These are phyloP conservation scores for Rhorus exstirpatorius DNA, from an alignment of 2,888 invertebrate genomes.

Conservation along the genomic window DNA sequence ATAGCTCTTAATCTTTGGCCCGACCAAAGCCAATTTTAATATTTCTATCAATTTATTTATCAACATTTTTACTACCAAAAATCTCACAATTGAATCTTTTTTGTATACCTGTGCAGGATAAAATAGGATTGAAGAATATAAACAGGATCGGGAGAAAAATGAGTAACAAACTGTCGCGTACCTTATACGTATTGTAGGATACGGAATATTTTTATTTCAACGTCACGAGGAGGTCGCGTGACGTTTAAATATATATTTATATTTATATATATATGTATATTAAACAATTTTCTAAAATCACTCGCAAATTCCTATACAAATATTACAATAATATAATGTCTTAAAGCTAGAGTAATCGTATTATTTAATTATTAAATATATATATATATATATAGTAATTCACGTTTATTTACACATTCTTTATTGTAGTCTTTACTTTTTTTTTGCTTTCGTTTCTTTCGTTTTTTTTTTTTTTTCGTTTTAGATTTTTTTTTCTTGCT, in stretches of 20 bases:
- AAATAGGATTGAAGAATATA: not conserved
- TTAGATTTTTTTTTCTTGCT: conserved; percentile 32
- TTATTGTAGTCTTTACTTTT: conserved; percentile 67
- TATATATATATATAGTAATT: conserved; percentile 66
- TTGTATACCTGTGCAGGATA: too few relatives aligned
- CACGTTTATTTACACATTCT: conserved; percentile 81
- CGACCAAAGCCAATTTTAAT: too few relatives aligned
- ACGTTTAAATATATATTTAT: conserved; percentile 80
- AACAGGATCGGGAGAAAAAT: not conserved
- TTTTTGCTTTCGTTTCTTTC: conserved; percentile 31
- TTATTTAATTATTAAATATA: conserved; percentile 62
- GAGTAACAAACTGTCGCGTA: not conserved
- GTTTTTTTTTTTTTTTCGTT: conserved; percentile 31
- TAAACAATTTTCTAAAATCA: conserved; percentile 81
- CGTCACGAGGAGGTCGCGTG: conserved; percentile 78
- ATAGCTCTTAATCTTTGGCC: too few relatives aligned
- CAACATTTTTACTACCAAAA: too few relatives aligned
- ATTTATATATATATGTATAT: conserved; percentile 79
- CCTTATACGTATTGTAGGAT: conserved; percentile 63
- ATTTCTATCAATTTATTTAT: too few relatives aligned
- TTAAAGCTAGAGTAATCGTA: conserved; percentile 62
- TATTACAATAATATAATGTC: conserved; percentile 79
- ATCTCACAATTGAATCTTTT: too few relatives aligned
- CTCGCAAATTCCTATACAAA: conserved; percentile 82
- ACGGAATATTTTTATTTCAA: conserved; percentile 79